Conservation (phyloP, 2,113 vertebrate species). For the Myrmecobius fasciatus region DNA sequence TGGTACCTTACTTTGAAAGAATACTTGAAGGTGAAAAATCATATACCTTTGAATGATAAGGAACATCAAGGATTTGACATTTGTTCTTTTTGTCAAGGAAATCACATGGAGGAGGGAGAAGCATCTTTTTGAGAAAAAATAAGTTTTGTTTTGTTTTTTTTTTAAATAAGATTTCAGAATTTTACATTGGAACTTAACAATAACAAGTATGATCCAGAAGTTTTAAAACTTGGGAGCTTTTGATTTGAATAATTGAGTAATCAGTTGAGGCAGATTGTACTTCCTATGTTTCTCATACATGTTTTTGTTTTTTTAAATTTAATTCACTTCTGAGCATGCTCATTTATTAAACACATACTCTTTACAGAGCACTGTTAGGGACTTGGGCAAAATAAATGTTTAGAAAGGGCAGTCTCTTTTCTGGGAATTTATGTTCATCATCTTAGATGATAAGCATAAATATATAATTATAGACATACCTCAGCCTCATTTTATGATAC, state of each 20-base stretch:
- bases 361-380: background rate
- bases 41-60: background rate
- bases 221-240: background rate
- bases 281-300: no score
- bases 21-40: background rate
- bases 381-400: background rate
- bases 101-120: background rate
- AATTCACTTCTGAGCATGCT: background rate
- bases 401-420: background rate
- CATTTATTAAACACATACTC: background rate
- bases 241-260: background rate
- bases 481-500: background rate
- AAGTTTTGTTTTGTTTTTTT: background rate
- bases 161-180: background rate
- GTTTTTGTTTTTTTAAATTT: background rate
- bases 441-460: background rate
- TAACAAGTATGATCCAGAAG: background rate
- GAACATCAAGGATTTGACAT: background rate
- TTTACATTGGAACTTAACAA: background rate
- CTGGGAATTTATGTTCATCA: background rate
- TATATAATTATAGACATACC: background rate
- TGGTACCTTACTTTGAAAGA: conserved; percentile 14
- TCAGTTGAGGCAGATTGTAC: background rate
- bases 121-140: background rate
- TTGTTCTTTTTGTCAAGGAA: background rate